A percentile compares a stretch with the other conserved stretches of the same genome.
phyloP scores from a whole-genome alignment of 2,888 invertebrate species.

The Synergus laeviventris region DNA sequence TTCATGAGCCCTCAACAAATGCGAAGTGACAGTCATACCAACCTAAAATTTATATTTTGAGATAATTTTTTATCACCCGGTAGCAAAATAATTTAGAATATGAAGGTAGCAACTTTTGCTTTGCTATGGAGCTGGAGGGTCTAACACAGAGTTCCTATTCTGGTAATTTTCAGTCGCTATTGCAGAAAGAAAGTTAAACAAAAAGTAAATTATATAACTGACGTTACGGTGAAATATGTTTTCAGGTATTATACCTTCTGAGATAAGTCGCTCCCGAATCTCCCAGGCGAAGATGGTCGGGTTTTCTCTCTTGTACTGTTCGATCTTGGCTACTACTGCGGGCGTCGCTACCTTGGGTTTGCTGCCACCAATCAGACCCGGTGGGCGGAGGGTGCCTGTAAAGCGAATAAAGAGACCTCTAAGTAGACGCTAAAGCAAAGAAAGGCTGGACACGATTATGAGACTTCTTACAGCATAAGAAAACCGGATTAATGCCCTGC shows the following conservation, averaged over 20 bases:
- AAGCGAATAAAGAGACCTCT: slow-evolving; percentile 65
- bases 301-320: slow-evolving; percentile 98
- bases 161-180: not conserved
- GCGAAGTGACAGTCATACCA: too few relatives aligned
- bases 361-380: slow-evolving; percentile 95
- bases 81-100: too few relatives aligned
- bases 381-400: slow-evolving; percentile 91
- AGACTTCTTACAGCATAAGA: slow-evolving; percentile 18
- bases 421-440: slow-evolving; percentile 54
- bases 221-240: slow-evolving; percentile 13
- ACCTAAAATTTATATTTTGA: too few relatives aligned
- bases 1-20: too few relatives aligned
- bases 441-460: slow-evolving; percentile 23
- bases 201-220: not conserved
- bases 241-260: slow-evolving; percentile 85
- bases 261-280: slow-evolving; percentile 96
- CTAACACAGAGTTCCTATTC: too few relatives aligned
- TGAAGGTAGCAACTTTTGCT: too few relatives aligned
- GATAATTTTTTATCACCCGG: too few relatives aligned
- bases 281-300: slow-evolving; percentile 99
- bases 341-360: slow-evolving; percentile 99
- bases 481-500: slow-evolving; percentile 18
- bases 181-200: not conserved
- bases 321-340: slow-evolving; percentile 97
- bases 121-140: too few relatives aligned